A percentile compares a stretch with the other conserved stretches of the same genome.
Conservation (phyloP, 2,797 vertebrate species). For the Thripadectes ignobilis region DNA sequence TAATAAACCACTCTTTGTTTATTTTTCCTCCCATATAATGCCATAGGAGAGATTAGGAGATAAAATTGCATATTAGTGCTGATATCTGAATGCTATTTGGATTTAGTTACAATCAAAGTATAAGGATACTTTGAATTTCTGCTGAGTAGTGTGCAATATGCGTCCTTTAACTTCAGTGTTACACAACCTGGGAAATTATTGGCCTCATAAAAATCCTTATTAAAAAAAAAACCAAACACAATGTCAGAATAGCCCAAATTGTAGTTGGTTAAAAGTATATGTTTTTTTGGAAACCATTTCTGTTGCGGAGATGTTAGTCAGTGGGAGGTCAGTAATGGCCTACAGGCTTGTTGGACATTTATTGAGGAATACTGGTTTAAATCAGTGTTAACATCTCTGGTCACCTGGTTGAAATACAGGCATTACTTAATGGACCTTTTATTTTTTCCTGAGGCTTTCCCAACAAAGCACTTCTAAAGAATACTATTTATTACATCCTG, state of each 20-base stretch:
- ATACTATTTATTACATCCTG: slow-evolving; percentile 10
- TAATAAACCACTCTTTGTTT: neutral
- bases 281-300: neutral
- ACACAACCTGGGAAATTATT: neutral
- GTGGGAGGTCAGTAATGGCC: slow-evolving; percentile 34
- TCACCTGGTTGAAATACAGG: slow-evolving; percentile 35
- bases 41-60: neutral
- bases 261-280: neutral
- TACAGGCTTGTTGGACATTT: slow-evolving; percentile 53
- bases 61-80: neutral
- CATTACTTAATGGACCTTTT: slow-evolving; percentile 28
- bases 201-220: neutral
- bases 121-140: neutral
- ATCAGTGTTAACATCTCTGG: slow-evolving; percentile 41
- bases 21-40: neutral
- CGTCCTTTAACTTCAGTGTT: neutral
- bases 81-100: neutral
- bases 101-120: neutral
- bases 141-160: neutral
- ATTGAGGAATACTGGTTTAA: slow-evolving; percentile 61
- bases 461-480: neutral
- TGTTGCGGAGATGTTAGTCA: slow-evolving; percentile 27
- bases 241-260: neutral
- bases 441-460: neutral
- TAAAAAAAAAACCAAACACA: neutral